phyloP scores from a whole-genome alignment of 2,797 vertebrate genomes.

The Hypotaenidia philippensis region DNA sequence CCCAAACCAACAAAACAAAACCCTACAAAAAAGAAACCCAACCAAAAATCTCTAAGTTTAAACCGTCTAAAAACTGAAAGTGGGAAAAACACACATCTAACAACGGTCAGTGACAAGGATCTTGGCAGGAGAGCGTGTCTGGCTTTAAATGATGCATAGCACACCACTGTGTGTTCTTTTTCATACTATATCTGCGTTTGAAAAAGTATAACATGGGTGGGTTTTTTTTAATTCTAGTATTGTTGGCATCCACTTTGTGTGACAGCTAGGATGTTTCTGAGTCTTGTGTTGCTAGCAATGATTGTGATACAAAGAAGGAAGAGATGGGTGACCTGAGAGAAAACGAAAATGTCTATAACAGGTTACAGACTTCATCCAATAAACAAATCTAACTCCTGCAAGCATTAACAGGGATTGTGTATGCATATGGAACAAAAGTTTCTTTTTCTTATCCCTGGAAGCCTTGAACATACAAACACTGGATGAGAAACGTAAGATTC shows the following conservation, averaged over 20 bases:
- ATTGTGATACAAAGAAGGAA: conserved; percentile 4
- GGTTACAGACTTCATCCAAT: neutral
- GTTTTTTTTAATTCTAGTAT: conserved; percentile 17
- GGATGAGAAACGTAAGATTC: neutral
- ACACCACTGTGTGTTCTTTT: neutral
- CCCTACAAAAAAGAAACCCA: neutral
- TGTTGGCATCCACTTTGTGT: conserved; percentile 23
- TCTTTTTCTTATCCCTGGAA: neutral
- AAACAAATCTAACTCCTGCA: neutral
- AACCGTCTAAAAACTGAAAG: conserved; percentile 23
- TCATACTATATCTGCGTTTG: conserved; percentile 18
- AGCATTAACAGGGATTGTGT: neutral
- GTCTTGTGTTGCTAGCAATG: neutral
- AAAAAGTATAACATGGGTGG: neutral
- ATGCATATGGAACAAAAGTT: neutral
- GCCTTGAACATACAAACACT: neutral
- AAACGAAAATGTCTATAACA: neutral
- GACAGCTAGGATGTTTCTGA: conserved; percentile 15
- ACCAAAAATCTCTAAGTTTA: conserved; percentile 35
- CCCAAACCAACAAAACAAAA: too few relatives aligned
- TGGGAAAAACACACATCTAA: neutral
- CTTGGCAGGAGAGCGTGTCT: conserved; percentile 11
- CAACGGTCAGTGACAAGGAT: neutral
- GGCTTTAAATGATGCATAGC: conserved; percentile 47
- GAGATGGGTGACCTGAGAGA: conserved; percentile 13